phyloP scores from a whole-genome alignment of 92 coral and sea anemone genomes.

The Palythoa caribaeorum region DNA sequence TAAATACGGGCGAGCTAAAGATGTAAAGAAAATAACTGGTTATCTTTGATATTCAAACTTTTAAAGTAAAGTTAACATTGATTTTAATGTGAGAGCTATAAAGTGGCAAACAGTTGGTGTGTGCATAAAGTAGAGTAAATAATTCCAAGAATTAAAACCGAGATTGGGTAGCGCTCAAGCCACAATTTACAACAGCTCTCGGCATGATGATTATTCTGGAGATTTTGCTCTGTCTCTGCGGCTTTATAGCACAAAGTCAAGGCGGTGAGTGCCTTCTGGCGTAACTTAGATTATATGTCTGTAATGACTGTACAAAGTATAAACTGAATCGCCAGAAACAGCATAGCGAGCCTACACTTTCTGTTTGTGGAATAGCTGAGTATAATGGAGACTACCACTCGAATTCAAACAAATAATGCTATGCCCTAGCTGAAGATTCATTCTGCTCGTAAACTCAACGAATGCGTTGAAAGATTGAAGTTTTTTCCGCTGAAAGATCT shows the following conservation, averaged over 20 bases:
- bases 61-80: conserved; percentile 1
- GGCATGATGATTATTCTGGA: not conserved
- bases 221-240: conserved; percentile 3
- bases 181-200: not conserved
- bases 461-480: too few relatives aligned
- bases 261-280: not conserved
- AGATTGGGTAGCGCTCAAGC: not conserved
- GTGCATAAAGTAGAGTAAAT: not conserved
- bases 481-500: too few relatives aligned
- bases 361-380: not conserved
- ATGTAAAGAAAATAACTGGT: not conserved
- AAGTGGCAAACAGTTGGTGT: not conserved
- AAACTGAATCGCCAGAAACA: not conserved
- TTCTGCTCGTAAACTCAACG: too few relatives aligned
- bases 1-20: not conserved
- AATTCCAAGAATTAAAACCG: not conserved
- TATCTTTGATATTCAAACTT: not conserved
- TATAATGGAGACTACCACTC: not conserved
- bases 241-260: conserved; percentile 4
- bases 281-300: too few relatives aligned
- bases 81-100: not conserved
- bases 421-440: too few relatives aligned
- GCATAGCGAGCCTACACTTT: not conserved
- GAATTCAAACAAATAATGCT: too few relatives aligned
- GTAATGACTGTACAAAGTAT: too few relatives aligned